Evolutionary conservation across 2,113 vertebrate species (phyloP), one percentile per base, ranked within the genome.

Genomic region (Muntiacus muntjak): DNA sequence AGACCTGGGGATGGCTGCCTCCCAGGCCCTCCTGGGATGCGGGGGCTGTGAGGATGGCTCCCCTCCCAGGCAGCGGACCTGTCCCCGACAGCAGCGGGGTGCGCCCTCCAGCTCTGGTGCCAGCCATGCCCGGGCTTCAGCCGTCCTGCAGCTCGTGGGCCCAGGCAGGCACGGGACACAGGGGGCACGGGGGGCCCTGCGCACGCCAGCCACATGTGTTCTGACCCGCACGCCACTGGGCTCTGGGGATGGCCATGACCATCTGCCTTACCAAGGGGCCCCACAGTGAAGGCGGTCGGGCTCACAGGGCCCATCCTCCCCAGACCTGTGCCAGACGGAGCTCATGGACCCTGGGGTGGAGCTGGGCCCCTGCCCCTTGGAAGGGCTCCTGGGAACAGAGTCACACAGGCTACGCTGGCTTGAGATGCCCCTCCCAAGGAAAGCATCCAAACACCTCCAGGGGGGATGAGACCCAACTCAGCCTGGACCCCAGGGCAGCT

Each of bases 41-140:
- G 6, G 50, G 9, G 19, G 79, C 47, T 6, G 0, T 52, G 30
- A n/a, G 47, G 33, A 36, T 1, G 6, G 50, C 81, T 36, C 52
- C 52, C 12, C 2, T 25, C 21, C 33, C 12, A 52, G 10, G 19
- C 79, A 52, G 28, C 5, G 10, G 43, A 19, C 9, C 45, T 30
- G 43, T 36, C 64, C 19, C 17, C 10, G 9, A 10, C 64, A 67
- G 36, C 36, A 1, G 36, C 15, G 26, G 76, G 25, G 52, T 1
- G 11, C 0, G 0, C 12, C 21, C 50, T n/a, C 7, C 78, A 23
- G 81, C 33, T 7, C 21, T 1, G 7, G 50, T 2, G 1, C 21
- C 6, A 23, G 50, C 52, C 52, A 55, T 0, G 6, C 7, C 19
- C 7, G 1, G 21, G 33, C 81, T 26, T 25, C 3, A 7, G 30